These are phyloP conservation scores for Spodoptera litura DNA, from an alignment of 1,140 invertebrate species.

Conservation along the genomic window DNA sequence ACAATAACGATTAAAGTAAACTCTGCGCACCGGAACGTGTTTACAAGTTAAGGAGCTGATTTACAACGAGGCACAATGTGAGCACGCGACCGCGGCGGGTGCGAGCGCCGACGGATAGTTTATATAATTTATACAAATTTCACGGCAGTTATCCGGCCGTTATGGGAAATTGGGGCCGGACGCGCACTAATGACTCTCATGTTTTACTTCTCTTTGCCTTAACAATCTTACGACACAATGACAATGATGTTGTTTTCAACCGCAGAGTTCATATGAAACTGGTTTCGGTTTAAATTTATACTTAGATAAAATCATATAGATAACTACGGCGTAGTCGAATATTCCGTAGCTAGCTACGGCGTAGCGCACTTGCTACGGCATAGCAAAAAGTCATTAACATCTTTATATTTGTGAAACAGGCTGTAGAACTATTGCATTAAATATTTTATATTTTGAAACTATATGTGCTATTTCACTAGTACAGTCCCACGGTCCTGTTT, in stretches of 20 bases:
- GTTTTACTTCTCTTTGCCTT: slow-evolving; percentile 40
- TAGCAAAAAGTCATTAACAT: background rate
- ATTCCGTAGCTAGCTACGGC: background rate
- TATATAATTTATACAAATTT: slow-evolving; percentile 51
- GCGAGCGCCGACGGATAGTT: slow-evolving; percentile 36
- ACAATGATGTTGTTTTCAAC: background rate
- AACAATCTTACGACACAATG: background rate
- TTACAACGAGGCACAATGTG: slow-evolving; percentile 46
- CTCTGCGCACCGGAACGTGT: slow-evolving; percentile 37
- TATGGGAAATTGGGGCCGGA: slow-evolving; percentile 29
- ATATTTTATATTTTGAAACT: too few species aligned
- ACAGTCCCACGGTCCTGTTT: background rate
- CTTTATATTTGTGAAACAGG: too few species aligned
- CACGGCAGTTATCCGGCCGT: slow-evolving; percentile 38
- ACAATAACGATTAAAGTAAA: slow-evolving; percentile 42
- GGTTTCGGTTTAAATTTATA: too few species aligned
- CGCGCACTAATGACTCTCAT: slow-evolving; percentile 29
- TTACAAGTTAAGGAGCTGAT: slow-evolving; percentile 44
- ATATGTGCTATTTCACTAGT: background rate
- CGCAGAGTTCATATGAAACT: too few species aligned
- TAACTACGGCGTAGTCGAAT: too few species aligned
- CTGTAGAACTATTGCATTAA: too few species aligned
- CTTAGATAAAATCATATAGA: too few species aligned
- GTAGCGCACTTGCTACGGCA: background rate
- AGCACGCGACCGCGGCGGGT: slow-evolving; percentile 41